phyloP scores from a whole-genome alignment of 23 tunicate species.

The Trididemnum clinides region DNA sequence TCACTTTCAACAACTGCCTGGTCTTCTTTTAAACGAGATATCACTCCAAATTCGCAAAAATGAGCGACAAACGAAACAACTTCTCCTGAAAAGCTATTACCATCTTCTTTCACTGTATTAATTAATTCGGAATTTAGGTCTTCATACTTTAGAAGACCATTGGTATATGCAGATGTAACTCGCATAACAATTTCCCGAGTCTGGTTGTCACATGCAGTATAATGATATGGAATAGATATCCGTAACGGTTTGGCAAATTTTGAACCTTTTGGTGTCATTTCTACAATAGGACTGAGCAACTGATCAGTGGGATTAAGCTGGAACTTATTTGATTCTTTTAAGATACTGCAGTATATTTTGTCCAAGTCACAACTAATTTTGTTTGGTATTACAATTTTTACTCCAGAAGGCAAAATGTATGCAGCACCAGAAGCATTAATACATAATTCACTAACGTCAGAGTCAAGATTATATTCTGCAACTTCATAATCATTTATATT shows the following conservation, averaged over 20 bases:
- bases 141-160: background rate
- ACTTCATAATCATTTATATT: conserved; percentile 54
- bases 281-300: background rate
- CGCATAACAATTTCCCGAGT: conserved; percentile 29
- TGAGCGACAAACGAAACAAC: conserved; percentile 26
- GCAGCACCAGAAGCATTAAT: background rate
- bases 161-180: background rate
- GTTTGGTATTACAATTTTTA: conserved; percentile 9
- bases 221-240: background rate
- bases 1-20: background rate
- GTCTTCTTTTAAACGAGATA: conserved; percentile 47
- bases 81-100: background rate
- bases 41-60: conserved; percentile 54
- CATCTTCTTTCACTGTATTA: background rate
- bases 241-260: background rate
- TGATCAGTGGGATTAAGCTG: conserved; percentile 8
- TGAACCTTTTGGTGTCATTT: conserved; percentile 3
- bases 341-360: background rate
- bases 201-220: background rate
- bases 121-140: background rate
- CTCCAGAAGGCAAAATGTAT: conserved; percentile 13
- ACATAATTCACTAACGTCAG: background rate
- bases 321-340: conserved; percentile 4
- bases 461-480: background rate
- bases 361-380: background rate